Conservation (phyloP, 2,113 vertebrate species). For the Rutilus rutilus region DNA sequence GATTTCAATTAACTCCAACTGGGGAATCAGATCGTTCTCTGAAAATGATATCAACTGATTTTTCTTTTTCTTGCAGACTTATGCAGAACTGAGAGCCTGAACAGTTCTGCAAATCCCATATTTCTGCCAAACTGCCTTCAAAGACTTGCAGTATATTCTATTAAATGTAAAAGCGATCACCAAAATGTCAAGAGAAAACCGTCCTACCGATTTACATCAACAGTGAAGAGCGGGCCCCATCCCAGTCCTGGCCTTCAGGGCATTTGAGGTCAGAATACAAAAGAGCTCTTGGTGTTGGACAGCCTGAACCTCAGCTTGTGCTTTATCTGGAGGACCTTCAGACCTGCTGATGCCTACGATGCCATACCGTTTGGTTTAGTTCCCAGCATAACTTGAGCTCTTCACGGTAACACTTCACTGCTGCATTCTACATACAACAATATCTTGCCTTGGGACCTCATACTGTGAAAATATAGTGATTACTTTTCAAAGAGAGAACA, state of each 20-base stretch:
- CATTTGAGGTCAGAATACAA: slow-evolving; percentile 71
- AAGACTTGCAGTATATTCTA: slow-evolving; percentile 18
- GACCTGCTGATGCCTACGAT: slow-evolving; percentile 69
- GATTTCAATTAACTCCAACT: slow-evolving; percentile 6
- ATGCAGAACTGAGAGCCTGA: slow-evolving; percentile 25
- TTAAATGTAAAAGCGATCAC: slow-evolving; percentile 18
- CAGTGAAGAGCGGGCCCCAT: slow-evolving; percentile 34
- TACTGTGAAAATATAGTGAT: slow-evolving; percentile 9
- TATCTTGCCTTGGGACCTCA: slow-evolving; percentile 15
- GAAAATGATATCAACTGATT: slow-evolving; percentile 18
- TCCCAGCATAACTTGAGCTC: slow-evolving; percentile 36
- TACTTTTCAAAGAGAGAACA: neutral
- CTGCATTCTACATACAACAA: slow-evolving; percentile 31
- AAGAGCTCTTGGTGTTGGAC: slow-evolving; percentile 68
- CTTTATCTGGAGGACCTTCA: slow-evolving; percentile 80
- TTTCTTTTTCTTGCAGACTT: slow-evolving; percentile 22
- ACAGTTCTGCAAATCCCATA: slow-evolving; percentile 16
- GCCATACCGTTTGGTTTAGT: slow-evolving; percentile 58
- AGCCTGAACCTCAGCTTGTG: slow-evolving; percentile 54
- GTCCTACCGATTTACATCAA: slow-evolving; percentile 8
- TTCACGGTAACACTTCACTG: slow-evolving; percentile 48
- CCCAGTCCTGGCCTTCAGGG: slow-evolving; percentile 71
- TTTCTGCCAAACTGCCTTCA: slow-evolving; percentile 10
- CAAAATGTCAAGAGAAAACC: slow-evolving; percentile 22
- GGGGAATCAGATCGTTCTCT: slow-evolving; percentile 1